Evolutionary conservation across 2,888 invertebrate genomes (phyloP).

Genomic region (Dicyrtomina minuta): DNA sequence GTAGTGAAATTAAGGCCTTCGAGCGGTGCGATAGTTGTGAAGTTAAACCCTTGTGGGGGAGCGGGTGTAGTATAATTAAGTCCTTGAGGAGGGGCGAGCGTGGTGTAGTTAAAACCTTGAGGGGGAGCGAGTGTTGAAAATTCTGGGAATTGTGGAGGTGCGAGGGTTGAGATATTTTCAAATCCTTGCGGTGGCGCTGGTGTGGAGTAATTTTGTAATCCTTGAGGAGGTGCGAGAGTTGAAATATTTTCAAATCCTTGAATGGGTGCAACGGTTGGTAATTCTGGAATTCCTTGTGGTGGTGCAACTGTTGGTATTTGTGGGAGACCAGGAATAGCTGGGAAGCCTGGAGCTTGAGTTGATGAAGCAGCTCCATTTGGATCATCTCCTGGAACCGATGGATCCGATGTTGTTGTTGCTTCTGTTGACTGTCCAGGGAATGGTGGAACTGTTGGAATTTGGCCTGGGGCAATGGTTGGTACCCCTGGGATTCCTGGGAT

Average conservation of each 20-base stretch:
- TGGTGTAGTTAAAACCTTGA: no score
- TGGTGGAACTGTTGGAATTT: constrained; percentile 13
- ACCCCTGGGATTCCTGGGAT: constrained; percentile 7
- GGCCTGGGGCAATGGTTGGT: neutral
- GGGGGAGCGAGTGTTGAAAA: neutral
- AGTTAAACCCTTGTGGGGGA: neutral
- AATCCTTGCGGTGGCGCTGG: neutral
- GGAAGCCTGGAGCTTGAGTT: constrained; percentile 1
- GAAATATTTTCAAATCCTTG: neutral
- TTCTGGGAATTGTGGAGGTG: neutral
- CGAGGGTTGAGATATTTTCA: neutral
- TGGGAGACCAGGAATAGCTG: neutral
- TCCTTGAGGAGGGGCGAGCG: no score
- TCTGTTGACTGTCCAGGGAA: constrained; percentile 19
- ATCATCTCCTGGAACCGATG: constrained; percentile 23
- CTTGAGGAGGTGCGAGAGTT: neutral
- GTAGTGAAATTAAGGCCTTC: no score
- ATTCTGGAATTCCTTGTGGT: neutral
- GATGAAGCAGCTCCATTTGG: constrained; percentile 6
- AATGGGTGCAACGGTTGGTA: neutral
- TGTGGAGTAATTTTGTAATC: neutral
- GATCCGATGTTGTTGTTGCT: neutral
- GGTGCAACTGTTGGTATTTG: neutral
- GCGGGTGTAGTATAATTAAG: neutral
- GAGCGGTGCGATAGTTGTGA: neutral